These are phyloP conservation scores for Phrynosoma blainvillii DNA, from an alignment of 2,113 vertebrate species.

Conservation along the genomic window DNA sequence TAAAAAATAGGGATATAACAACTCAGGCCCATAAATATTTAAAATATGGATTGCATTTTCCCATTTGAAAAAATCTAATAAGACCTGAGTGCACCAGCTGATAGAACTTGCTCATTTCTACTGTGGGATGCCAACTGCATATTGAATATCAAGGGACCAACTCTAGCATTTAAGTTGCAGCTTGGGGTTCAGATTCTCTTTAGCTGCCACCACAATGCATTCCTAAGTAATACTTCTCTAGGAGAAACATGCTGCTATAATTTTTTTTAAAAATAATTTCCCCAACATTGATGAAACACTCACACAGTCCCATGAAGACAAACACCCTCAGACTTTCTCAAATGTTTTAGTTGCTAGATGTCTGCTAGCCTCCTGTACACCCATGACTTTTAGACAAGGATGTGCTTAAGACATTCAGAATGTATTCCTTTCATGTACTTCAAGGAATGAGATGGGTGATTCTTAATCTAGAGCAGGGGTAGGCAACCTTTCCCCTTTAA, in stretches of 20 bases:
- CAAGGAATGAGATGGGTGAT: not conserved
- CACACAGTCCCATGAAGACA: not conserved
- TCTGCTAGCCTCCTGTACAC: not conserved
- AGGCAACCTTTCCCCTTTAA: too few relatives aligned
- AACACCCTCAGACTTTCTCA: not conserved
- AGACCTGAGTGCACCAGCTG: not conserved
- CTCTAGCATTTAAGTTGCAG: not conserved
- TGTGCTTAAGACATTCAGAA: not conserved
- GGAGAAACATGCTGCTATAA: not conserved
- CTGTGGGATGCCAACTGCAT: not conserved
- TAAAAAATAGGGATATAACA: constrained; percentile 2
- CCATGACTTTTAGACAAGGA: not conserved
- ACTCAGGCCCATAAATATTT: constrained; percentile 5
- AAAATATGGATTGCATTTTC: constrained; percentile 7
- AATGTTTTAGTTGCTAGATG: not conserved
- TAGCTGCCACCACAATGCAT: not conserved
- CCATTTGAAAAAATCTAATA: not conserved
- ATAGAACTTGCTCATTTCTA: constrained; percentile 1
- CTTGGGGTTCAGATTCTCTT: not conserved
- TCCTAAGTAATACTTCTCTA: not conserved
- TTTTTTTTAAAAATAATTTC: not conserved
- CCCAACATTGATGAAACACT: not conserved
- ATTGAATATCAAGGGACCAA: not conserved
- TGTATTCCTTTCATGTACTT: not conserved
- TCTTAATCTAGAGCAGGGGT: not conserved